Evolutionary conservation across 30 jellyfish, hydroid and myxozoan genomes (phyloP).

Genomic region (Chrysaora quinquecirrha): DNA sequence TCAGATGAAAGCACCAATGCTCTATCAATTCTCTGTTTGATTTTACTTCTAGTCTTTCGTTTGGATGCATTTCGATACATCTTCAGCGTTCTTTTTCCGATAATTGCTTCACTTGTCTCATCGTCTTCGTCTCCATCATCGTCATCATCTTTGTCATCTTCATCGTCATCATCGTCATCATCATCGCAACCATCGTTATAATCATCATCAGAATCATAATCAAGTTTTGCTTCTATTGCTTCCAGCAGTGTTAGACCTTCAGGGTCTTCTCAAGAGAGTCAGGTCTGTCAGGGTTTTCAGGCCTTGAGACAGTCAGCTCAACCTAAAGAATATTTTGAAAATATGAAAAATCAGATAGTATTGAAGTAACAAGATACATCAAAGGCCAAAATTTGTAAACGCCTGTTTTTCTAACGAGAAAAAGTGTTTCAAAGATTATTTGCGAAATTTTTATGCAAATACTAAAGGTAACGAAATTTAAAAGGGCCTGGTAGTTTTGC

Average conservation of each 20-base stretch:
- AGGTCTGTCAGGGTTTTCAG: slow-evolving; percentile 35
- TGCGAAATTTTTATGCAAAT: no score
- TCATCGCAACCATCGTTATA: slow-evolving; percentile 50
- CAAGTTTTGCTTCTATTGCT: slow-evolving; percentile 70
- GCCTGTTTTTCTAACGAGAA: no score
- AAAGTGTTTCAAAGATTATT: no score
- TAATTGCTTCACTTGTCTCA: slow-evolving; percentile 35
- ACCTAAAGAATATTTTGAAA: slow-evolving; percentile 24
- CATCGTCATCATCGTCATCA: slow-evolving; percentile 74
- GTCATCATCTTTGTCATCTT: slow-evolving; percentile 25
- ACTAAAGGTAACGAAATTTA: no score
- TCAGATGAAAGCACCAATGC: slow-evolving; percentile 39
- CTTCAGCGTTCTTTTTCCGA: slow-evolving; percentile 10
- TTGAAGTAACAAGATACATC: no score
- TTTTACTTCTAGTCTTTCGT: no score
- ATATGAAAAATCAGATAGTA: no score
- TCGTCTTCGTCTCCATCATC: slow-evolving; percentile 63
- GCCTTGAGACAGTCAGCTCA: slow-evolving; percentile 23
- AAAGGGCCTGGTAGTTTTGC: no score
- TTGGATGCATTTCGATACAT: no score
- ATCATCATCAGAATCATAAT: slow-evolving; percentile 61
- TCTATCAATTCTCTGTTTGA: slow-evolving; percentile 32
- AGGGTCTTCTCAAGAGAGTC: slow-evolving; percentile 68
- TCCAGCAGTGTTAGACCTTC: slow-evolving; percentile 63
- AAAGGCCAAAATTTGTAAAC: no score